Percentiles rank a stretch among this genome's conserved stretches.
Evolutionary conservation across 53 echinoderm and acorn worm genomes (phyloP).

Genomic region (Hippasteria phrygiana): DNA sequence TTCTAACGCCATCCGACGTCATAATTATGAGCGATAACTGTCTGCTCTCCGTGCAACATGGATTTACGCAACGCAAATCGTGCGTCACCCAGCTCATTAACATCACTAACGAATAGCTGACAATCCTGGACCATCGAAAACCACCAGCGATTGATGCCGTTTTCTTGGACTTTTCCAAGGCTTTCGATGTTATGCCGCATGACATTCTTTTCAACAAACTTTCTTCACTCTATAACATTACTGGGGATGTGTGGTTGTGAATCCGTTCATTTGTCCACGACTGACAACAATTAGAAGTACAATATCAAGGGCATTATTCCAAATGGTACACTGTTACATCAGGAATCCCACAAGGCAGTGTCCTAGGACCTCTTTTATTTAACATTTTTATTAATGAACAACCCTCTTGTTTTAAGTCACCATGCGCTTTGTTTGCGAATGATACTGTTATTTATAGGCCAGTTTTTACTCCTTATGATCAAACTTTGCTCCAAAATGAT

Average conservation of each 20-base stretch:
- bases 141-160: slow-evolving; percentile 60
- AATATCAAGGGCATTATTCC: background rate
- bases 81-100: slow-evolving; percentile 50
- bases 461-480: background rate
- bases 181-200: slow-evolving; percentile 70
- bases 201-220: slow-evolving; percentile 54
- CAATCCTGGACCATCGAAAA: slow-evolving; percentile 42
- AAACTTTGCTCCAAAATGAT: background rate
- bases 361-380: background rate
- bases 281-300: background rate
- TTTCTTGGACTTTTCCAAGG: slow-evolving; percentile 67
- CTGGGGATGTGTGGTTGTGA: slow-evolving; percentile 57
- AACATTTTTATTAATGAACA: background rate
- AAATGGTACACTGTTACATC: background rate
- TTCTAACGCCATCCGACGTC: no score
- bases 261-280: background rate
- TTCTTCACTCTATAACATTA: slow-evolving; percentile 24
- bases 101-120: slow-evolving; percentile 51
- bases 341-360: background rate
- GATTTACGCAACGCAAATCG: slow-evolving; percentile 55
- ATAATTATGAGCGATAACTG: slow-evolving; percentile 31
- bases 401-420: background rate
- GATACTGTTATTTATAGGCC: slow-evolving; percentile 13
- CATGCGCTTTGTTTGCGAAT: slow-evolving; percentile 11
- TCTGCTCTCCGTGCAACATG: slow-evolving; percentile 49